Base-by-base conservation (phyloP, 2,113 vertebrate genomes). In the Crotophaga sulcirostris region DNA sequence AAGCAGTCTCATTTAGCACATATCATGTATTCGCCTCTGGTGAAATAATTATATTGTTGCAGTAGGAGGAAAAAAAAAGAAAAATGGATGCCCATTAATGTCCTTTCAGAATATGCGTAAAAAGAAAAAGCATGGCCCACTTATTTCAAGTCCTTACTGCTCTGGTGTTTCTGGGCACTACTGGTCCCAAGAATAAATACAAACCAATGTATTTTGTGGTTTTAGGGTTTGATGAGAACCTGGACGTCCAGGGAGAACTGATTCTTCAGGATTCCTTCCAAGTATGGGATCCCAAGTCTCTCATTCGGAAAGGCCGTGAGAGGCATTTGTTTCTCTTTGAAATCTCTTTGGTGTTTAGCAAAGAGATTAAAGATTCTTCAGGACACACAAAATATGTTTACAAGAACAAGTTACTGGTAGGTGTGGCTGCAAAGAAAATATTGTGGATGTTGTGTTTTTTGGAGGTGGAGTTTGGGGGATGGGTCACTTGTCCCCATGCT, bases 231-330 rank as follows among this genome's bases (percentile, higher is more conserved):
- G 99, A 99, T 97, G 99, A 99, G 97, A 99, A 99, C 97, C 97
- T 99, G 96, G 99, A 99, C 1, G 99, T 99, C 67, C 99, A 99
- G 95, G 99, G 99, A 23, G 99, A 99, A 95, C 98, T 99, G 85
- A 99, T 99, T 91, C 98, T 99, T 58, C 99, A 99, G 97, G 99
- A 99, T 97, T 98, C 99, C 68, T 99, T 99, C 97, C 99, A 99
- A 98, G 99, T 99, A n/a, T 99, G 99, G 99, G 99, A 99, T 94
- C 99, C 99, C 38, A 99, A 99, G 91, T 99, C 99, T 10, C 98
- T 99, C 87, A 99, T 99, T 97, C 98, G 99, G 80, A 99, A 99
- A 89, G 99, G 99, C 42, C 98, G 99, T 62, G 99, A 99, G 92
- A 98, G 99, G 21, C 99, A 99, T 97, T 98, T 99, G 95, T 99